Base-by-base conservation (phyloP, 1,140 invertebrate genomes). In the Drosophila repletoides region DNA sequence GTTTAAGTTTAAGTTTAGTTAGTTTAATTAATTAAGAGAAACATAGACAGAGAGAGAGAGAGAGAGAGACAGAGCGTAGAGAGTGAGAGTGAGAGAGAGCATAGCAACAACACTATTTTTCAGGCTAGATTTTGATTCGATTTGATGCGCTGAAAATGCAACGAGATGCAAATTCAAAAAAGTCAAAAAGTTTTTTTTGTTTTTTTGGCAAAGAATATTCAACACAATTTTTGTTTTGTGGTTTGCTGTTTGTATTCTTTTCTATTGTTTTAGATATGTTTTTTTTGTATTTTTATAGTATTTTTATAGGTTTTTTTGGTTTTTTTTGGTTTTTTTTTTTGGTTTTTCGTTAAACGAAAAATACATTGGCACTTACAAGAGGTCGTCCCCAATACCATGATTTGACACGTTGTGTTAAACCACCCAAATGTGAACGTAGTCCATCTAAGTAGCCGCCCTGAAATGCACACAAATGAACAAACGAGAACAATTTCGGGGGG, bases 381-480 rank as follows among this genome's bases (percentile, higher is more conserved):
- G 95, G 95, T 94, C 95, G 95, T 94, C 95, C 95, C 95, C 95
- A 96, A 94, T 97, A 97, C 95, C 95, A 97, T 93, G 95, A 96
- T 93, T 96, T 97, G 92, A 96, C 95, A 94, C 95, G 95, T 94
- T 96, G 95, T 92, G 95, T 97, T 93, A 95, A 95, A 93, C 95
- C 95, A 93, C 95, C 95, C 92, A 96, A 94, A 92, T 95, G 95
- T 92, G 94, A 95, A 92, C 95, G 95, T 92, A 96, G 95, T 92
- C 95, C 95, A 93, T 95, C 95, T 92, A 96, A 94, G 95, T 96
- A 96, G 93, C 95, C 95, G 93, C 94, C 94, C 94, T 95, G 94
- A 90, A 93, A 90, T 88, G 79, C 64, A 88, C 89, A 89, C 71
- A 81, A 83, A 87, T 81, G 77, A 77, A 79, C 75, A 86, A 88